Conservation (phyloP, 2,113 vertebrate genomes). For the Centrocercus urophasianus region DNA sequence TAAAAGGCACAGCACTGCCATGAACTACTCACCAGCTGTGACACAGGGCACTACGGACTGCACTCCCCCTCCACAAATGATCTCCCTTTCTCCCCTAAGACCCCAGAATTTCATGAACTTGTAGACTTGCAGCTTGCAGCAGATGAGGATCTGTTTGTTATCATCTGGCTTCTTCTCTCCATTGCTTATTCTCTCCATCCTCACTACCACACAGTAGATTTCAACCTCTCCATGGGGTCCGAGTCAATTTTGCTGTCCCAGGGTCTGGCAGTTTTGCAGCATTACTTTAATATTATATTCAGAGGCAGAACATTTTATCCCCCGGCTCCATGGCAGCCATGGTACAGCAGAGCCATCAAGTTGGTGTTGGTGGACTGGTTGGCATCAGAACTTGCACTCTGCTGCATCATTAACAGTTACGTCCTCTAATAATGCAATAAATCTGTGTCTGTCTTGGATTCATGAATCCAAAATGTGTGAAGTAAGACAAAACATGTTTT, state of each 20-base stretch:
- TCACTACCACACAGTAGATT: not conserved
- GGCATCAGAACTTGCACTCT: not conserved
- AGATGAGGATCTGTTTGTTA: not conserved
- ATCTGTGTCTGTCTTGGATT: slow-evolving; percentile 20
- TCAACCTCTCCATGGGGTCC: rapidly evolving
- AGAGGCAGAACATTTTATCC: not conserved
- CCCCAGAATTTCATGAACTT: not conserved
- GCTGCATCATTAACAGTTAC: not conserved
- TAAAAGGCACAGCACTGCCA: not conserved
- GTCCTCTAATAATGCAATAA: not conserved
- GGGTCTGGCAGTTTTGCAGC: rapidly evolving
- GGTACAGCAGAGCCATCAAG: rapidly evolving
- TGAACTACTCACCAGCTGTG: not conserved
- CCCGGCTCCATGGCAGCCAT: not conserved
- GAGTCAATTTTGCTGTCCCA: not conserved
- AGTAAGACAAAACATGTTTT: not conserved
- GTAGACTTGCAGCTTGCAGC: not conserved
- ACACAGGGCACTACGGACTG: not conserved
- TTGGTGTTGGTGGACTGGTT: rapidly evolving
- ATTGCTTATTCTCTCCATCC: rapidly evolving
- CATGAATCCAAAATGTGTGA: not conserved
- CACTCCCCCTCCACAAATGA: not conserved
- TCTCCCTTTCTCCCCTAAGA: not conserved
- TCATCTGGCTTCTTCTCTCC: not conserved
- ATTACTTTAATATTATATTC: not conserved